These are phyloP conservation scores for Cyaniris semiargus DNA, from an alignment of 2,888 invertebrate species.

Conservation along the genomic window DNA sequence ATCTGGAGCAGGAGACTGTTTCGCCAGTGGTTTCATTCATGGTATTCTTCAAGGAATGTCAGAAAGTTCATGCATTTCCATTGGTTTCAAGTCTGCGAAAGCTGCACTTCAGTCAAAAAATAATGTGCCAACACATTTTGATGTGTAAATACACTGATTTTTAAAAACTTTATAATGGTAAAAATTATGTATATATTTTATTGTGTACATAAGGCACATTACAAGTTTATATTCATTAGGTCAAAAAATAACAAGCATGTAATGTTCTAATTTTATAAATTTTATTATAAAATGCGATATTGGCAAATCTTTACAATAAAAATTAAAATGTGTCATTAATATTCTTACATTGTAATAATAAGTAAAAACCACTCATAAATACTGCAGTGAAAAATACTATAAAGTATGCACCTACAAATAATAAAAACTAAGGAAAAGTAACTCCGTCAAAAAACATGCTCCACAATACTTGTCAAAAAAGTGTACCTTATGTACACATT, in stretches of 20 bases:
- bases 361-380: background rate
- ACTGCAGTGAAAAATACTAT: background rate
- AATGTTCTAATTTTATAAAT: background rate
- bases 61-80: constrained; percentile 80
- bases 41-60: constrained; percentile 78
- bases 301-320: background rate
- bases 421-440: too few relatives aligned
- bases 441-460: too few relatives aligned
- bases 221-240: background rate
- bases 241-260: background rate
- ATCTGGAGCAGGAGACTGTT: constrained; percentile 92
- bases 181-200: too few relatives aligned
- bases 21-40: constrained; percentile 85
- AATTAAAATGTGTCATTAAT: background rate
- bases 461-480: too few relatives aligned
- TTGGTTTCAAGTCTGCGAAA: constrained; percentile 83
- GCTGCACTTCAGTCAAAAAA: constrained; percentile 79
- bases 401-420: too few relatives aligned
- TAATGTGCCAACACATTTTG: constrained; percentile 78
- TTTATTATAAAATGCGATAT: background rate
- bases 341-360: background rate
- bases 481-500: too few relatives aligned
- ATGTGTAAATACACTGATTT: constrained; percentile 12
- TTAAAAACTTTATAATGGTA: too few relatives aligned
- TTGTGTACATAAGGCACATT: background rate